phyloP scores from a whole-genome alignment of 2,113 vertebrate genomes.

The Sylvia atricapilla region DNA sequence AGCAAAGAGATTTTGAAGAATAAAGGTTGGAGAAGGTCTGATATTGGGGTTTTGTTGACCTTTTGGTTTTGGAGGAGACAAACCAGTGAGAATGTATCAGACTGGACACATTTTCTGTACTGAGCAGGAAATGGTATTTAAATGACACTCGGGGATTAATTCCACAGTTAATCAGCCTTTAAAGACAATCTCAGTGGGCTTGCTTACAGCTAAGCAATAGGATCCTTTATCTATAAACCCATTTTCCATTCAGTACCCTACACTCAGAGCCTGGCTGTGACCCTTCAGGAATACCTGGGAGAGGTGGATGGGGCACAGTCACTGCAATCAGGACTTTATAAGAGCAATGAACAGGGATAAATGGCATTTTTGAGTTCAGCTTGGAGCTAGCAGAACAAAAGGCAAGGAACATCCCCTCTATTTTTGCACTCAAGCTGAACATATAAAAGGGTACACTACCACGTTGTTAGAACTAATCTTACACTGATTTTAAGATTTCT shows the following conservation, averaged over 20 bases:
- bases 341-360: not conserved
- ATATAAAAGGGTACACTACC: not conserved
- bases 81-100: not conserved
- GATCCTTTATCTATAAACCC: fast-evolving
- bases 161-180: not conserved
- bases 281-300: not conserved
- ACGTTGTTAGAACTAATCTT: not conserved
- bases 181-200: not conserved
- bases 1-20: not conserved
- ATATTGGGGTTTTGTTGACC: not conserved
- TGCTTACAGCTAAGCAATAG: not conserved
- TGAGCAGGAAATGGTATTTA: not conserved
- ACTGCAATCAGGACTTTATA: not conserved
- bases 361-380: not conserved
- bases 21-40: fast-evolving
- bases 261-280: not conserved
- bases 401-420: not conserved
- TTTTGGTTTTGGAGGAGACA: not conserved
- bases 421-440: not conserved
- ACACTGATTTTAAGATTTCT: not conserved
- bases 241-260: not conserved
- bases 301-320: not conserved
- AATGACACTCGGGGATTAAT: not conserved
- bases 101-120: not conserved
- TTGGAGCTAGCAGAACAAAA: not conserved